phyloP scores from a whole-genome alignment of 2,888 invertebrate species.

The Trissolcus japonicus region DNA sequence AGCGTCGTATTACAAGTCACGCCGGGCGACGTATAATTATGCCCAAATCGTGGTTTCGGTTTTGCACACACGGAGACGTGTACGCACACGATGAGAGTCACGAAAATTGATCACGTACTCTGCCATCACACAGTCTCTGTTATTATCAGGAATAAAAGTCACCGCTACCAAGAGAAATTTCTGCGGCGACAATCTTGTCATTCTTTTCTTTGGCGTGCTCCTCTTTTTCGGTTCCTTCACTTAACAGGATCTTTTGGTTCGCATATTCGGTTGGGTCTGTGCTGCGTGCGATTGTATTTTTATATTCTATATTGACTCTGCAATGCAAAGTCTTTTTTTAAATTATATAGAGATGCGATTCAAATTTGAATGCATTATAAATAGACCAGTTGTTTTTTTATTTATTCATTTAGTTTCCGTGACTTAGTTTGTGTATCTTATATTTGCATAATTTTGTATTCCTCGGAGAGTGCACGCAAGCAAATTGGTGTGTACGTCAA shows the following conservation, averaged over 20 bases:
- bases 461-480: too few relatives aligned
- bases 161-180: conserved; percentile 73
- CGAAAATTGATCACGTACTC: conserved; percentile 75
- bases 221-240: conserved; percentile 41
- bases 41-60: conserved; percentile 71
- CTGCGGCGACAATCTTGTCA: conserved; percentile 71
- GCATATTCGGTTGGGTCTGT: conserved; percentile 6
- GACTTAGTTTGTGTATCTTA: too few relatives aligned
- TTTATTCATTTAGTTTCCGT: too few relatives aligned
- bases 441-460: too few relatives aligned
- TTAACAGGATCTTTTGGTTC: conserved; percentile 38
- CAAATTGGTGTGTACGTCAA: conserved; percentile 5
- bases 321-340: background rate
- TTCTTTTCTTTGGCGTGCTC: conserved; percentile 46
- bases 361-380: too few relatives aligned
- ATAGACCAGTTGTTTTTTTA: too few relatives aligned
- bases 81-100: conserved; percentile 47
- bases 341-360: background rate
- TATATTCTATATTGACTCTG: background rate
- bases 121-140: conserved; percentile 67
- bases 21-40: conserved; percentile 72
- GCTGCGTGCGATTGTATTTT: background rate
- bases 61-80: conserved; percentile 38
- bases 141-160: conserved; percentile 77
- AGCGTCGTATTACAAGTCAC: conserved; percentile 56